Evolutionary conservation across 2,888 invertebrate genomes (phyloP), one percentile per base, ranked within the genome.

Genomic region (Hofmannophila pseudospretella): DNA sequence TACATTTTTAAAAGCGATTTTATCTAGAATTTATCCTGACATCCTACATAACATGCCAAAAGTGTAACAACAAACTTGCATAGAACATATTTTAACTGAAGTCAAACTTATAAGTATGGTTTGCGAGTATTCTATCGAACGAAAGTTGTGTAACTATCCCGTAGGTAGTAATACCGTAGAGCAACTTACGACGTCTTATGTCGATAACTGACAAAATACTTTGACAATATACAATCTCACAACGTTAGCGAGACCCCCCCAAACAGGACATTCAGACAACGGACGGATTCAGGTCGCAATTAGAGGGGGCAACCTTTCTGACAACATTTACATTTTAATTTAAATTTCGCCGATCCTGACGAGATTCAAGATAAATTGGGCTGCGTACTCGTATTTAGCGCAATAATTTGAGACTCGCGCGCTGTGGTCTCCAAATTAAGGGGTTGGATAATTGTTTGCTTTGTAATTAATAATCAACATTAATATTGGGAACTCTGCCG

Each of bases 301-400:
- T 80, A 84, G 74, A 75, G 67, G 70, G 74, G 67, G 69, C 64
- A 54, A 58, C 65, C 68, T 54, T 56, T 65, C 69, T 65, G 56
- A 71, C 77, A 79, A 76, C 78, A 85, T 85, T 84, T 84, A 82
- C 85, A 86, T 86, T 85, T 84, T 73, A 82, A 85, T 85, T 82
- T 79, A 77, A 85, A 85, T 81, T 79, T 79, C 71, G 55, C 67
- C 71, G 71, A 75, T 76, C 76, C 76, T 78, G 78, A 76, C 77
- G 76, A 77, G 78, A 82, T 84, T 78, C 75, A 60, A 79, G 80
- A 82, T 82, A 81, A 84, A 80, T 79, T 80, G 71, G 70, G 64
- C 67, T 61, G 64, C 71, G 76, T 75, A 77, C 81, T 80, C 71
- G 76, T 75, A 77, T 82, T 80, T 82, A 75, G 76, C 75, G 69